A percentile compares a stretch with the other conserved stretches of the same genome.
These are phyloP conservation scores for Malacoctenus gilli DNA, from an alignment of 2,797 vertebrate species.

Conservation along the genomic window DNA sequence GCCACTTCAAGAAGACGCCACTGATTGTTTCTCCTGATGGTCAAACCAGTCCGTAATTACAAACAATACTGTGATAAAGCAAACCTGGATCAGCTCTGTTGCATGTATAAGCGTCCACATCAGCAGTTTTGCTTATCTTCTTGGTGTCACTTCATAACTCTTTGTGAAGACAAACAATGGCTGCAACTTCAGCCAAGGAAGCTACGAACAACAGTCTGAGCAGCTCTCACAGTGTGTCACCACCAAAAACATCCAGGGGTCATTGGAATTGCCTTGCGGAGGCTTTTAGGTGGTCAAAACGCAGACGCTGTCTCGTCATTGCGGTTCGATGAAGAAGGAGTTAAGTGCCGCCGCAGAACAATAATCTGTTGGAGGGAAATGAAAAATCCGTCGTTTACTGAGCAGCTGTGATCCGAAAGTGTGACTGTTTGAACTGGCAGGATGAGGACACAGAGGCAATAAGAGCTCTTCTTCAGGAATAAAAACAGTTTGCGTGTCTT, in stretches of 20 bases:
- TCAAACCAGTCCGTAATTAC: constrained; percentile 24
- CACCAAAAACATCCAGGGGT: constrained; percentile 30
- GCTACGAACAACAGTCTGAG: constrained; percentile 24
- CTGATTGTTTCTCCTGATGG: constrained; percentile 16
- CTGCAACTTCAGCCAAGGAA: constrained; percentile 17
- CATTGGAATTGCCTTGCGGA: constrained; percentile 23
- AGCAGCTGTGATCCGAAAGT: constrained; percentile 24
- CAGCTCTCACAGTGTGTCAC: constrained; percentile 31
- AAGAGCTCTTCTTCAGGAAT: constrained; percentile 5
- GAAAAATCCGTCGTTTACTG: constrained; percentile 25
- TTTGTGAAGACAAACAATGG: too few relatives aligned
- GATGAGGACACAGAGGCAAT: constrained; percentile 9
- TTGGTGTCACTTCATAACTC: too few relatives aligned
- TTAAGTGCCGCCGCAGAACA: constrained; percentile 14
- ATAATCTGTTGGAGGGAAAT: constrained; percentile 13
- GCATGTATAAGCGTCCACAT: constrained; percentile 8
- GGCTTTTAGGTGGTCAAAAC: constrained; percentile 36
- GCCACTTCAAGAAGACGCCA: constrained; percentile 40
- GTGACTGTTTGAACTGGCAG: constrained; percentile 26
- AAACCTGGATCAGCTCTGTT: constrained; percentile 30
- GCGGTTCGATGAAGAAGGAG: constrained; percentile 24
- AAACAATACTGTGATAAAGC: constrained; percentile 45
- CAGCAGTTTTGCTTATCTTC: too few relatives aligned
- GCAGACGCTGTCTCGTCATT: constrained; percentile 24
- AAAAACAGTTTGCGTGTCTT: too few relatives aligned